These are phyloP conservation scores for Pandemis heparana DNA, from an alignment of 2,888 invertebrate species.

Conservation along the genomic window DNA sequence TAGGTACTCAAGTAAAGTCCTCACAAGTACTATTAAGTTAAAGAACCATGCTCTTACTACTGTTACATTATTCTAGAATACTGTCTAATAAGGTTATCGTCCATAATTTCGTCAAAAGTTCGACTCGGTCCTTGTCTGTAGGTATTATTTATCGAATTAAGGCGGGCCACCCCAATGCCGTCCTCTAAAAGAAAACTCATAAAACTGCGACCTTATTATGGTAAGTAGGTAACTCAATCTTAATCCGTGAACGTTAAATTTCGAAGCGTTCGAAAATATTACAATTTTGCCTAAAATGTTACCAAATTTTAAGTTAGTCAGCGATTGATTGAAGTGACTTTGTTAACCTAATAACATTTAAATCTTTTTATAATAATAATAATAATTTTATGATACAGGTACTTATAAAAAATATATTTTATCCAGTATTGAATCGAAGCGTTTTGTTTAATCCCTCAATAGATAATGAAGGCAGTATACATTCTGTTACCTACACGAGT, in stretches of 20 bases:
- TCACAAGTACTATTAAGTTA: no score
- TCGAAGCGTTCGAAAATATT: slow-evolving; percentile 15
- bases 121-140: background rate
- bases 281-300: slow-evolving; percentile 19
- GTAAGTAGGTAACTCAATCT: slow-evolving; percentile 37
- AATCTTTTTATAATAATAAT: background rate
- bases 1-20: no score
- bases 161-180: slow-evolving; percentile 7
- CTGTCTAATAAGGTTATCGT: background rate
- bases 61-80: background rate
- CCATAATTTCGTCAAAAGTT: slow-evolving; percentile 10
- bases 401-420: no score
- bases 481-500: no score
- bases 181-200: slow-evolving; percentile 36
- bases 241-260: slow-evolving; percentile 31
- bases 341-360: background rate
- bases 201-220: slow-evolving; percentile 38
- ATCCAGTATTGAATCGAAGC: no score
- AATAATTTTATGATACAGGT: no score
- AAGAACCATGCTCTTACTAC: background rate
- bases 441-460: no score
- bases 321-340: background rate
- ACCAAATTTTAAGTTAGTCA: background rate
- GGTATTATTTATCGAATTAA: slow-evolving; percentile 24
- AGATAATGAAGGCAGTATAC: no score